Conservation (phyloP, 1,140 invertebrate species). For the Pinna nobilis region DNA sequence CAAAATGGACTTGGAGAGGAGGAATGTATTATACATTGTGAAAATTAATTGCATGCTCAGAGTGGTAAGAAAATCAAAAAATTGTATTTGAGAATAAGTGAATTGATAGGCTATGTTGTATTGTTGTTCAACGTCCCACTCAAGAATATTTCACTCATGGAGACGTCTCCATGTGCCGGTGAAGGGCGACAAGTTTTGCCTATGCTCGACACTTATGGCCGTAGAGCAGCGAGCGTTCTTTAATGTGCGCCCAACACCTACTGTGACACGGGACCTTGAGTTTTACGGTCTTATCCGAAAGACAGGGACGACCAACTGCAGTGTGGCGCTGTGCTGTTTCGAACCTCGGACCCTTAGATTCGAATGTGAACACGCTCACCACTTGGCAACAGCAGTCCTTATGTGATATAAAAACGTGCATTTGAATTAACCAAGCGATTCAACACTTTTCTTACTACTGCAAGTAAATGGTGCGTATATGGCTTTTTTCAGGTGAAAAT, state of each 20-base stretch:
- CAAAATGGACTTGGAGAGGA: background rate
- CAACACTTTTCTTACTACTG: background rate
- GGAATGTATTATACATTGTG: conserved; percentile 1
- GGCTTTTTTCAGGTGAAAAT: background rate
- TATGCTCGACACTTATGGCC: too few species aligned
- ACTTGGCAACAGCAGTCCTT: background rate
- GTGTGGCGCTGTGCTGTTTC: too few species aligned
- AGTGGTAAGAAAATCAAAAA: background rate
- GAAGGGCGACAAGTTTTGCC: too few species aligned
- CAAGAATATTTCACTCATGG: too few species aligned
- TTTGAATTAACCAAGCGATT: background rate
- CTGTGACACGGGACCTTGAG: too few species aligned
- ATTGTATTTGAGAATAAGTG: background rate
- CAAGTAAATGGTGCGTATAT: background rate
- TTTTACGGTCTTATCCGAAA: too few species aligned
- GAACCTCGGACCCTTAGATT: background rate
- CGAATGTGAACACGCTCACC: background rate
- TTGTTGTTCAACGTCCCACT: too few species aligned
- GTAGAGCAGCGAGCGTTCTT: too few species aligned
- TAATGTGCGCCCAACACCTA: background rate
- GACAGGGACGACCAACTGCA: too few species aligned
- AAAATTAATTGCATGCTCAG: background rate
- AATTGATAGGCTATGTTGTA: background rate
- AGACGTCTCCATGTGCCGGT: too few species aligned
- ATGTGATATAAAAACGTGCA: background rate